Evolutionary conservation across 2,888 invertebrate species (phyloP).

Genomic region (Trachelus iudaicus): DNA sequence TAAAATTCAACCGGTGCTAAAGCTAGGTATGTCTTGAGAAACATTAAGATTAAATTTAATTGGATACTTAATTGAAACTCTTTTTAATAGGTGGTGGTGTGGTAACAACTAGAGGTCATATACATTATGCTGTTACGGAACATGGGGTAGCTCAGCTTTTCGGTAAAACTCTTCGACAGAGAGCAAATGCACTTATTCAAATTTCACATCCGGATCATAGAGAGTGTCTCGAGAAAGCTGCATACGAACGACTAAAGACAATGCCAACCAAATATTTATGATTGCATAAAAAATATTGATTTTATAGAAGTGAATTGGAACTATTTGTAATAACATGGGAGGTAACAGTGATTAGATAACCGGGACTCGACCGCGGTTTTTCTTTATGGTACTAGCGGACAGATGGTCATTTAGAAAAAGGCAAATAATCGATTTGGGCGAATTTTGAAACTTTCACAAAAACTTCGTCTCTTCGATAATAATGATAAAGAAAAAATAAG

Average conservation of each 20-base stretch:
- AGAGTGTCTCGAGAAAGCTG: slow-evolving; percentile 84
- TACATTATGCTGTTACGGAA: slow-evolving; percentile 94
- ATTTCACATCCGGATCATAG: slow-evolving; percentile 92
- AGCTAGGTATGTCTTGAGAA: slow-evolving; percentile 72
- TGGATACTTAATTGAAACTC: neutral
- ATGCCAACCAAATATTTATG: slow-evolving; percentile 71
- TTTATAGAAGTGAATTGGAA: neutral
- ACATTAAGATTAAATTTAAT: neutral
- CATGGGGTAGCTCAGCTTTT: slow-evolving; percentile 90
- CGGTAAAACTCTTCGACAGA: slow-evolving; percentile 88
- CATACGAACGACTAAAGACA: slow-evolving; percentile 84
- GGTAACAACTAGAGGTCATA: slow-evolving; percentile 91
- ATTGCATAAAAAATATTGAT: neutral
- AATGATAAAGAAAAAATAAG: neutral
- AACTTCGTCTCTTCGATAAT: neutral
- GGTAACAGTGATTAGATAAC: neutral
- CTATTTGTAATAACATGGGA: neutral
- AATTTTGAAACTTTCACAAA: neutral
- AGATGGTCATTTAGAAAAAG: neutral
- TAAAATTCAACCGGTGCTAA: slow-evolving; percentile 86
- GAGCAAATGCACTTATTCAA: slow-evolving; percentile 89
- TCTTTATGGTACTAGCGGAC: neutral
- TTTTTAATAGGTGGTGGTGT: slow-evolving; percentile 84
- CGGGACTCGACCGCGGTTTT: neutral
- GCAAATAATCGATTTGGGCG: neutral